Percentiles rank a stretch among this genome's conserved stretches.
Evolutionary conservation across 2,797 vertebrate genomes (phyloP).

Genomic region (Cuculus canorus): DNA sequence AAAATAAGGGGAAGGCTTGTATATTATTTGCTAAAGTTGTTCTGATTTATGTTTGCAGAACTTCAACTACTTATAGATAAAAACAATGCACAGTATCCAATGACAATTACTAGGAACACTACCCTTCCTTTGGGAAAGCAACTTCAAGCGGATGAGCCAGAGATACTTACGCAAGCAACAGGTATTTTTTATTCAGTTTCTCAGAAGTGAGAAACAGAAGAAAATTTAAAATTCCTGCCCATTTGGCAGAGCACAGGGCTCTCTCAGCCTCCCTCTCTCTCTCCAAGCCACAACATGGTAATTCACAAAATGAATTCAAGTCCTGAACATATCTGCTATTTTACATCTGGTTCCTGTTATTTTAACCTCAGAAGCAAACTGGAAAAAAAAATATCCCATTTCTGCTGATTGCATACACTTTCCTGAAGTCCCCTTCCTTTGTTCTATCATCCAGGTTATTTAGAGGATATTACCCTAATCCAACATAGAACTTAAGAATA

Average conservation of each 20-base stretch:
- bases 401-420: slow-evolving; percentile 26
- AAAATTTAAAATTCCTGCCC: slow-evolving; percentile 20
- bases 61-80: neutral
- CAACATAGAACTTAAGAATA: neutral
- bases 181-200: slow-evolving; percentile 31
- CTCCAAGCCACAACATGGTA: neutral
- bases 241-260: slow-evolving; percentile 28
- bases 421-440: neutral
- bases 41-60: neutral
- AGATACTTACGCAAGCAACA: slow-evolving; percentile 23
- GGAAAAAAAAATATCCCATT: neutral
- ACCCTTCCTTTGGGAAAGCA: neutral
- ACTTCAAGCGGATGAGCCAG: neutral
- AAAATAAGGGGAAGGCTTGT: neutral
- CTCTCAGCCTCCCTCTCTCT: neutral
- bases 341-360: slow-evolving; percentile 41
- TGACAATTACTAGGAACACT: neutral
- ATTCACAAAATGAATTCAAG: slow-evolving; percentile 8
- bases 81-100: neutral
- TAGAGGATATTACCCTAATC: neutral
- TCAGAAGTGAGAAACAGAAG: slow-evolving; percentile 22
- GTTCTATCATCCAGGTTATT: slow-evolving; percentile 27
- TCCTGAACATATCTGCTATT: slow-evolving; percentile 8
- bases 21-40: neutral
- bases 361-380: slow-evolving; percentile 17